A percentile compares a stretch with the other conserved stretches of the same genome.
phyloP scores from a whole-genome alignment of 37 sponge, comb jelly and placozoan species.

The Bolinopsis microptera region DNA sequence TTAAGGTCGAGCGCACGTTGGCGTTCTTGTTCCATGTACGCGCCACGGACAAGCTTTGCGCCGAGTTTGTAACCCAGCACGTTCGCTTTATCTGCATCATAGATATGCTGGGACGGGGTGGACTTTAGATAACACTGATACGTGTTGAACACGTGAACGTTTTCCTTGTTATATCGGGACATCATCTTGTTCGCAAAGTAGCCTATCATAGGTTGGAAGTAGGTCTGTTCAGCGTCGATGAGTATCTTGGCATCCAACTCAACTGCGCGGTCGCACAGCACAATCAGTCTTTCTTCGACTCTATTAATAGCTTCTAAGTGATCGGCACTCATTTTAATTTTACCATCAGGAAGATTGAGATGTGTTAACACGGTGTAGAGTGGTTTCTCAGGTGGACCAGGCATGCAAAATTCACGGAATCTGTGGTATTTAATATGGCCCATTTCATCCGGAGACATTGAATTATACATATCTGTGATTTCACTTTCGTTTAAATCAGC shows the following conservation, averaged over 20 bases:
- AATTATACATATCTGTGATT: neutral
- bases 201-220: constrained; percentile 81
- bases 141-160: constrained; percentile 74
- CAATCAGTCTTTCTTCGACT: constrained; percentile 5
- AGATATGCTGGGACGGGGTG: neutral
- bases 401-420: constrained; percentile 57
- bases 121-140: constrained; percentile 83
- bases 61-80: constrained; percentile 69
- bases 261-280: constrained; percentile 66
- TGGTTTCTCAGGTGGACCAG: neutral
- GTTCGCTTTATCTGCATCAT: constrained; percentile 65
- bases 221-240: constrained; percentile 88
- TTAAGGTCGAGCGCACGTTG: constrained; percentile 61
- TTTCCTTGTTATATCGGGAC: constrained; percentile 72
- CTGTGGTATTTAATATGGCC: constrained; percentile 3
- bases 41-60: constrained; percentile 86
- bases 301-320: constrained; percentile 6
- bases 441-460: neutral
- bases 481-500: neutral
- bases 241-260: constrained; percentile 72
- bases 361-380: constrained; percentile 18
- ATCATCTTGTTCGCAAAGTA: constrained; percentile 75
- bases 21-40: constrained; percentile 85
- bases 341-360: neutral
- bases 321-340: neutral